Base-by-base conservation (phyloP, 2,113 vertebrate species). In the Ochotona curzoniae region DNA sequence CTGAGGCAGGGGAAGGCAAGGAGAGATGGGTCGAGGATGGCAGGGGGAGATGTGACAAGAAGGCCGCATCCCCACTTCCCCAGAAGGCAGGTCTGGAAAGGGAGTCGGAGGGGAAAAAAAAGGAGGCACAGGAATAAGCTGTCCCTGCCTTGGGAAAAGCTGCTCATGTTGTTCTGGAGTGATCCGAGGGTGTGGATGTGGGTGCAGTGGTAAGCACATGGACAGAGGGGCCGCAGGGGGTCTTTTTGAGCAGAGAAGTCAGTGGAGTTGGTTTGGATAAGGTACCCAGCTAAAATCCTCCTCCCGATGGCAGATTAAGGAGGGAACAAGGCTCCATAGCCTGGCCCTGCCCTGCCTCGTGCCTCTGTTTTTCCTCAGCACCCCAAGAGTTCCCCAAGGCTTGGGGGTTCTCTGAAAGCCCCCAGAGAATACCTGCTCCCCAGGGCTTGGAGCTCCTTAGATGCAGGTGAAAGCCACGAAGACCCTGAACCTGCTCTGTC, bases 151-250 rank as follows among this genome's bases (percentile, higher is more conserved):
- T 3, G 30, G 12, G 14, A 35, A 9, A n/a, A 35, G 28, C 14
- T 17, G 30, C 73, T 70, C 0, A 7, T 1, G 11, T 12, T 30
- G 23, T 30, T 49, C 66, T 23, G 32, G 38, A 87, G 60, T 44
- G 6, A 44, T 3, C 38, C 38, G 4, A 44, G 21, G 61, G 15
- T 3, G 2, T 0, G 49, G 74, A 15, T 11, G 2, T 1, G 32
- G 1, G 8, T 3, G 54, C 57, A 18, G 18, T 15, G 5, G 1
- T 32, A 17, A 84, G 83, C 26, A 47, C 18, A 14, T 9, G 1
- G 7, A 25, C 82, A 28, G 20, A 30, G 63, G 26, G 5, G 0
- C n/a, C 23, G 67, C 2, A 11, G 25, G 21, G 30, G 47, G 35
- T 61, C 28, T 54, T 75, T 76, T 44, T 60, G 76, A 83, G 21